phyloP scores from a whole-genome alignment of 2,797 vertebrate genomes.

The Cryptoprocta ferox region DNA sequence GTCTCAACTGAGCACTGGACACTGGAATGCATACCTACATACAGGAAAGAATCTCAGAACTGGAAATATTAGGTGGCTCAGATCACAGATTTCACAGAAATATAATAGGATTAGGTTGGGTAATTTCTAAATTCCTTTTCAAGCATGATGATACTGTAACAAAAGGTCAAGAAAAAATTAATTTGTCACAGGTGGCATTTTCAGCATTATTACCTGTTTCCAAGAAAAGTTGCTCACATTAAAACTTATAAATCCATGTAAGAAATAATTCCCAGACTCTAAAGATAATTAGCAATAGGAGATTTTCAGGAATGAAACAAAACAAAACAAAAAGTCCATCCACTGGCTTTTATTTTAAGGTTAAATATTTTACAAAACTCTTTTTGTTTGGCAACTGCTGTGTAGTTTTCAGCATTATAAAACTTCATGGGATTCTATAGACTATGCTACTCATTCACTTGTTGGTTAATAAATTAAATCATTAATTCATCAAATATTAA shows the following conservation, averaged over 20 bases:
- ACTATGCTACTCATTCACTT: not conserved
- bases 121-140: slow-evolving; percentile 22
- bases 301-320: not conserved
- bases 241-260: not conserved
- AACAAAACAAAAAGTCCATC: not conserved
- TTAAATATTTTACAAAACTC: not conserved
- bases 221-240: not conserved
- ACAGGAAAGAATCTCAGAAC: not conserved
- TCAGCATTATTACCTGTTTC: not conserved
- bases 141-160: not conserved
- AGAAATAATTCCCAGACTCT: not conserved
- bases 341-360: not conserved
- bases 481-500: not conserved
- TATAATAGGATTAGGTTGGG: not conserved
- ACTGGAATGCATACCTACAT: not conserved
- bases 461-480: not conserved
- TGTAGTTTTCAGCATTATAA: not conserved
- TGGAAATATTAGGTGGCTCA: not conserved
- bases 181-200: slow-evolving; percentile 40
- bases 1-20: not conserved
- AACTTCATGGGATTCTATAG: not conserved
- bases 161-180: slow-evolving; percentile 53
- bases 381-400: not conserved
- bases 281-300: not conserved
- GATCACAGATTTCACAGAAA: slow-evolving; percentile 2